Evolutionary conservation across 1,140 invertebrate genomes (phyloP).

Genomic region (Ceratoteleas bidentatus): DNA sequence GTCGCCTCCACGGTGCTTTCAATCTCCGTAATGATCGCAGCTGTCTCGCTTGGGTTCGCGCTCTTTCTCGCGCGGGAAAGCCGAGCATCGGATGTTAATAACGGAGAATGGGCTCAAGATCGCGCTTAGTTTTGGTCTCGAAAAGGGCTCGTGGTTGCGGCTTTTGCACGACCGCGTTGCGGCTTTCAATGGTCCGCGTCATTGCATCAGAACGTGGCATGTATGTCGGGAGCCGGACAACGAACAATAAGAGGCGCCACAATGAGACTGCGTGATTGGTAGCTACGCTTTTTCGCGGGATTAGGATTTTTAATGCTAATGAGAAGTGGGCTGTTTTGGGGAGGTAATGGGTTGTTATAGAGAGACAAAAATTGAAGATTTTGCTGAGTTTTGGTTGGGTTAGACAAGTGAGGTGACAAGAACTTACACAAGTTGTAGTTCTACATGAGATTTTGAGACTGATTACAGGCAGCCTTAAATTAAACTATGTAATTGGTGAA

Average conservation of each 20-base stretch:
- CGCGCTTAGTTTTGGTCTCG: conserved; percentile 45
- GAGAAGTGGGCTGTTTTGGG: too few relatives aligned
- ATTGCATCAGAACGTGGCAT: conserved; percentile 59
- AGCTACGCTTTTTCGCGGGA: too few relatives aligned
- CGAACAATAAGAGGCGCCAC: conserved; percentile 65
- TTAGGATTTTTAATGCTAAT: too few relatives aligned
- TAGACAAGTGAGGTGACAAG: too few relatives aligned
- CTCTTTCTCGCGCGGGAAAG: conserved; percentile 29
- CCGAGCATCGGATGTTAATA: conserved; percentile 74
- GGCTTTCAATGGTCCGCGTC: conserved; percentile 70
- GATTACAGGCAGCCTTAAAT: too few relatives aligned
- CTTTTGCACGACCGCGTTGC: conserved; percentile 68
- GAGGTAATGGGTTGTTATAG: too few relatives aligned
- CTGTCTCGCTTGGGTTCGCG: conserved; percentile 31
- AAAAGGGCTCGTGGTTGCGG: conserved; percentile 69
- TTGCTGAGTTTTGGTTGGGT: too few relatives aligned
- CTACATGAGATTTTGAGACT: too few relatives aligned
- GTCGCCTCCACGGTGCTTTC: conserved; percentile 70
- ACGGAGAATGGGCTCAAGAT: conserved; percentile 70
- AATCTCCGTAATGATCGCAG: conserved; percentile 77
- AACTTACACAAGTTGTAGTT: too few relatives aligned
- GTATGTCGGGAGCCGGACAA: conserved; percentile 51
- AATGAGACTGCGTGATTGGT: conserved; percentile 38
- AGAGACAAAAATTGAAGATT: too few relatives aligned
- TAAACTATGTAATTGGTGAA: too few relatives aligned